Percentiles rank a stretch among this genome's conserved stretches.
These are phyloP conservation scores for Phymastichus coffea DNA, from an alignment of 1,140 invertebrate species.

Conservation along the genomic window DNA sequence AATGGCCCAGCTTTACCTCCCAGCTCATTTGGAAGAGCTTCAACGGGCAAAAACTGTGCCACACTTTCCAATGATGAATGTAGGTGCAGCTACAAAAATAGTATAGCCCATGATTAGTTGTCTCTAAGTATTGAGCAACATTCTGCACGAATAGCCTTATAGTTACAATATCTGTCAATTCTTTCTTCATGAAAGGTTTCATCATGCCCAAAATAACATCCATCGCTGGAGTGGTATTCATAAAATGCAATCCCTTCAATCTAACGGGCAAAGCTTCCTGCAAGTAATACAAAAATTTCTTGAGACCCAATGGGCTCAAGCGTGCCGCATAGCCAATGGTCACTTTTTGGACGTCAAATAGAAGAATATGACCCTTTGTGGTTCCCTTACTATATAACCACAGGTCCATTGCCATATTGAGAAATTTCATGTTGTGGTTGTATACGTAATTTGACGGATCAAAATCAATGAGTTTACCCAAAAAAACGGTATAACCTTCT, in stretches of 20 bases:
- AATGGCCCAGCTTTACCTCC: constrained; percentile 58
- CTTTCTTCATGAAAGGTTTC: constrained; percentile 71
- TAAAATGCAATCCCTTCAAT: constrained; percentile 66
- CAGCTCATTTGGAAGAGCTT: constrained; percentile 60
- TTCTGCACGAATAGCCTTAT: not conserved
- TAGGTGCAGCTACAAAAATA: constrained; percentile 54
- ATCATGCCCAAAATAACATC: constrained; percentile 67
- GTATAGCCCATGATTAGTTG: constrained; percentile 11
- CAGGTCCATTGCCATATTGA: constrained; percentile 63
- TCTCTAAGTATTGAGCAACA: too few species aligned
- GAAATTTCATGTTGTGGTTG: constrained; percentile 51
- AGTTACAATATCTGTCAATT: constrained; percentile 60
- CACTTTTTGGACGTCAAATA: constrained; percentile 62
- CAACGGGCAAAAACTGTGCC: constrained; percentile 49
- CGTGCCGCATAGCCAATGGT: constrained; percentile 61
- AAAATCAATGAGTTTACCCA: constrained; percentile 55
- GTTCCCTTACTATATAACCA: constrained; percentile 60
- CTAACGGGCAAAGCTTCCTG: constrained; percentile 68
- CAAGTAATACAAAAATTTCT: constrained; percentile 66
- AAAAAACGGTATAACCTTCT: constrained; percentile 59
- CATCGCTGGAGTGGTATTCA: constrained; percentile 67
- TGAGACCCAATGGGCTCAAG: constrained; percentile 61
- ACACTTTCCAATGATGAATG: constrained; percentile 50
- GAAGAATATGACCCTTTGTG: constrained; percentile 58
- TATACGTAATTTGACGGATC: constrained; percentile 63